Percentiles rank a stretch among this genome's conserved stretches.
phyloP scores from a whole-genome alignment of 2,113 vertebrate genomes.

The Bubalus kerabau region DNA sequence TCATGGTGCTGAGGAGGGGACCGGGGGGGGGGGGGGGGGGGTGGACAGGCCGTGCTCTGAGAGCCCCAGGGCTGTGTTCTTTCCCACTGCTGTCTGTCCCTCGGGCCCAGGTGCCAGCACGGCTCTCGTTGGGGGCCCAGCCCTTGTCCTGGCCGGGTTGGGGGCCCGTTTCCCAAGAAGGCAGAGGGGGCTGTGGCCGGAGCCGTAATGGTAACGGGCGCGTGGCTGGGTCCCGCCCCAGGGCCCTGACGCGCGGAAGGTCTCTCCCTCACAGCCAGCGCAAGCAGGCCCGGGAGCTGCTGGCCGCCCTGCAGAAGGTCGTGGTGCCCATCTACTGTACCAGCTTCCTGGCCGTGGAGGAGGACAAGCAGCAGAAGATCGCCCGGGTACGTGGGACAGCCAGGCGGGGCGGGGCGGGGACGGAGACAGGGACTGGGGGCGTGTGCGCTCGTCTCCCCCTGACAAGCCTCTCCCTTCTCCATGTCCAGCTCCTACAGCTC shows the following conservation, averaged over 20 bases:
- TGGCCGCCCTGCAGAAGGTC: constrained; percentile 96
- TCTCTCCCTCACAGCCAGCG: constrained; percentile 86
- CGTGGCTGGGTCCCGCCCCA: constrained; percentile 68
- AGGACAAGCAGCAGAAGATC: constrained; percentile 99
- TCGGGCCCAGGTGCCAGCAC: background rate
- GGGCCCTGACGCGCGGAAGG: constrained; percentile 70
- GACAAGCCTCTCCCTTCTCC: background rate
- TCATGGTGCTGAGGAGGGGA: background rate
- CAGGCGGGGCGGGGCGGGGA: rapidly evolving
- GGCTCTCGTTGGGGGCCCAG: background rate
- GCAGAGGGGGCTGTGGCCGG: constrained; percentile 61
- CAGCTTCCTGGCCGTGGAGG: constrained; percentile 96
- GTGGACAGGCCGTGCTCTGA: background rate
- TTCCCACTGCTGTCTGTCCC: background rate
- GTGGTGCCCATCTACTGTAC: constrained; percentile 99
- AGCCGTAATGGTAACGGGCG: constrained; percentile 64
- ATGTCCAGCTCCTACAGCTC: constrained; percentile 90
- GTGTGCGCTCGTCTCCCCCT: rapidly evolving
- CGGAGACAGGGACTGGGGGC: rapidly evolving
- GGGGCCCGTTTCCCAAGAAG: constrained; percentile 8
- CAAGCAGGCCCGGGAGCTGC: constrained; percentile 95
- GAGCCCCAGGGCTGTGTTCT: background rate
- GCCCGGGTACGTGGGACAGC: constrained; percentile 83
- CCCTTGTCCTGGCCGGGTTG: background rate
- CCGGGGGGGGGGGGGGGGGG: rapidly evolving